Conservation (phyloP, 2,888 invertebrate genomes). For the Cerastis rubricosa region DNA sequence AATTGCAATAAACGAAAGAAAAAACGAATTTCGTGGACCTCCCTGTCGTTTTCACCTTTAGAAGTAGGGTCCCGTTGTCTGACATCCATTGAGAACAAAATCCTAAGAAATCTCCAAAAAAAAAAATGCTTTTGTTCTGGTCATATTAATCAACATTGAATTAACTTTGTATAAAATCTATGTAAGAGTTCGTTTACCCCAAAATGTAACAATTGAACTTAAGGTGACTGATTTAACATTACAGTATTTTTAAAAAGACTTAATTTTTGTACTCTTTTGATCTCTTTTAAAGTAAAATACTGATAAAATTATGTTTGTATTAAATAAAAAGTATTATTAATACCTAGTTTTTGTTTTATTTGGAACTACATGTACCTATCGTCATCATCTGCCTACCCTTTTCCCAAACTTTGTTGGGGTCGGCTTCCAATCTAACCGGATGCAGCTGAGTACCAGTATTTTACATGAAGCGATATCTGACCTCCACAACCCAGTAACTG, state of each 20-base stretch:
- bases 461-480: too few relatives aligned
- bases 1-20: too few relatives aligned
- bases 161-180: neutral
- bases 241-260: constrained; percentile 69
- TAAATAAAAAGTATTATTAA: constrained; percentile 68
- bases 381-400: neutral
- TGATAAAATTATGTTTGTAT: constrained; percentile 58
- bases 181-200: neutral
- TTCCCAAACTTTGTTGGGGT: neutral
- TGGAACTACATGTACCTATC: neutral
- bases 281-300: constrained; percentile 58
- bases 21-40: too few relatives aligned
- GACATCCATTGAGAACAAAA: too few relatives aligned
- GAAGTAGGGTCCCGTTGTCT: too few relatives aligned
- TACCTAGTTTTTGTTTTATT: constrained; percentile 44
- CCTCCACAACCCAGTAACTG: too few relatives aligned
- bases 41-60: too few relatives aligned
- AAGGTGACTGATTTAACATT: constrained; percentile 58
- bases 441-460: neutral
- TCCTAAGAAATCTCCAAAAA: too few relatives aligned
- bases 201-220: constrained; percentile 22
- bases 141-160: constrained; percentile 16
- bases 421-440: neutral
- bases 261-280: constrained; percentile 59
- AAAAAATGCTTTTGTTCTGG: neutral